Conservation (phyloP, 1,140 invertebrate species). For the Pseudomyrmex flavicornis region DNA sequence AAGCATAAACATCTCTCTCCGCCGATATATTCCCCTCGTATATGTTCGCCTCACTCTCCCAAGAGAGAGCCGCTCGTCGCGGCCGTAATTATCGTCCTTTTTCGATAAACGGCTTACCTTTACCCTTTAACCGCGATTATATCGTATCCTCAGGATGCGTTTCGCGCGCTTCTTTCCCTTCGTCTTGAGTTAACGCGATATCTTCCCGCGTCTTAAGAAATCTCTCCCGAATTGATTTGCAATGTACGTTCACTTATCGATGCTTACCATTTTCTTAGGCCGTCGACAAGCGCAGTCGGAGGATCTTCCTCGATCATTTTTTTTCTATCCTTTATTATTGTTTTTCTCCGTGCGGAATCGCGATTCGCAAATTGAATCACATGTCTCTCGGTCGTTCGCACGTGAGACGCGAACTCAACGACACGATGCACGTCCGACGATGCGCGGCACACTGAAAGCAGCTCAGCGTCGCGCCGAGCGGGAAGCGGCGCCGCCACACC, state of each 20-base stretch:
- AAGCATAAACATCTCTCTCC: conserved; percentile 57
- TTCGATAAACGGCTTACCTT: conserved; percentile 35
- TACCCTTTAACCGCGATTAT: conserved; percentile 46
- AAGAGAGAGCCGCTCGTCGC: conserved; percentile 4
- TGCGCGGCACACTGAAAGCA: conserved; percentile 70
- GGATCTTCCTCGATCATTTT: conserved; percentile 38
- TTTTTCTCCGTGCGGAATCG: conserved; percentile 1
- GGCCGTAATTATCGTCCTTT: conserved; percentile 57
- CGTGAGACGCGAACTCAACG: conserved; percentile 6
- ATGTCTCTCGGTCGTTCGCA: conserved; percentile 12
- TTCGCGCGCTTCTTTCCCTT: conserved; percentile 12
- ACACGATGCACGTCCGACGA: conserved; percentile 61
- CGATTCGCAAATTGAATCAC: conserved; percentile 17
- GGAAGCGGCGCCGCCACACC: conserved; percentile 62
- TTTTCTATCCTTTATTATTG: conserved; percentile 22
- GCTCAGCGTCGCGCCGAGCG: conserved; percentile 45
- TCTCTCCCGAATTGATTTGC: neutral
- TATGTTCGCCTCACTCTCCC: conserved; percentile 15
- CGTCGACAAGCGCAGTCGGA: conserved; percentile 13
- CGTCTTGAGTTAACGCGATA: neutral
- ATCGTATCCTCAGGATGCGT: neutral
- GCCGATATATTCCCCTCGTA: conserved; percentile 28
- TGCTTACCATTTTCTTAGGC: conserved; percentile 59
- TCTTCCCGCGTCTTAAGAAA: neutral
- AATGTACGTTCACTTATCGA: conserved; percentile 20